Conservation (phyloP, 2,797 vertebrate genomes). For the Brotula barbata region DNA sequence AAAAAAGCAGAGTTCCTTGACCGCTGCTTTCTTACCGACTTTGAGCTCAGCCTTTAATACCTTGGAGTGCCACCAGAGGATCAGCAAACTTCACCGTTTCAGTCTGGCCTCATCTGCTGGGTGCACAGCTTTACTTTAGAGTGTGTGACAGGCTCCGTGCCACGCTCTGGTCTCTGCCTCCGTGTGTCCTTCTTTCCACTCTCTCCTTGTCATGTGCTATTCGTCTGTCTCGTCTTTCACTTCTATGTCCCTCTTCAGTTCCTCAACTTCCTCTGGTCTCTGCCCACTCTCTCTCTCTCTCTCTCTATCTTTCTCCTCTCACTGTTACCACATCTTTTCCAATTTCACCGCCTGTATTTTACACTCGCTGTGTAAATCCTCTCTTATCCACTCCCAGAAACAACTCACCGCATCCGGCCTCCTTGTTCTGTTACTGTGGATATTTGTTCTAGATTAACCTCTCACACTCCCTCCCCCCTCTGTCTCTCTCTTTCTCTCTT, state of each 20-base stretch:
- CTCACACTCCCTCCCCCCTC: constrained; percentile 28
- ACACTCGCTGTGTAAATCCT: constrained; percentile 63
- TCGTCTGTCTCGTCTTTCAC: constrained; percentile 2
- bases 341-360: constrained; percentile 47
- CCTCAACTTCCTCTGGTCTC: constrained; percentile 17
- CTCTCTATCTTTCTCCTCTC: constrained; percentile 12
- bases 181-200: neutral
- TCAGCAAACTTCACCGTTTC: constrained; percentile 49
- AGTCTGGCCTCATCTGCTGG: constrained; percentile 42
- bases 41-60: constrained; percentile 56
- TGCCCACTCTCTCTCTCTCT: constrained; percentile 8
- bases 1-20: constrained; percentile 32
- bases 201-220: neutral
- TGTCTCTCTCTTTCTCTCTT: constrained; percentile 8
- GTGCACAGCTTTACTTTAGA: constrained; percentile 18
- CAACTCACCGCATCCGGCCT: constrained; percentile 56
- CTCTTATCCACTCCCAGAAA: constrained; percentile 68
- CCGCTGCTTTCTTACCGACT: constrained; percentile 53
- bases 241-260: neutral
- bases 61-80: constrained; percentile 52
- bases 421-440: constrained; percentile 70
- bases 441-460: constrained; percentile 76
- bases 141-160: constrained; percentile 31
- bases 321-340: constrained; percentile 42
- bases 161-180: constrained; percentile 11